A percentile compares a stretch with the other conserved stretches of the same genome.
Evolutionary conservation across 2,797 vertebrate species (phyloP).

Genomic region (Podarcis siculus): DNA sequence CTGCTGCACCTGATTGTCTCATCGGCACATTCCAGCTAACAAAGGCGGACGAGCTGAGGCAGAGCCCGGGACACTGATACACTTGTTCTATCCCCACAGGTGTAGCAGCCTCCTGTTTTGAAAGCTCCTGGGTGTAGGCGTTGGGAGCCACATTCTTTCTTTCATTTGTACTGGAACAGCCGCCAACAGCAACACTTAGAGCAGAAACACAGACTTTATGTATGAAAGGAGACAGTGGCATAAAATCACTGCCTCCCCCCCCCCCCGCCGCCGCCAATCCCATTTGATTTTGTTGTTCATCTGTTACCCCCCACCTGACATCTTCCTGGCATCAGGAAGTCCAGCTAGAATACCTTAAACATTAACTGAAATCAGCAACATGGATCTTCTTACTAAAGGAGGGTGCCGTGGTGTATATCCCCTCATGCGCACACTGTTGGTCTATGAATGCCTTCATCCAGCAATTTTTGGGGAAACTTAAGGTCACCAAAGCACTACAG

Average conservation of each 20-base stretch:
- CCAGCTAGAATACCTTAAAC: background rate
- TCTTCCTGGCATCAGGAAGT: background rate
- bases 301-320: background rate
- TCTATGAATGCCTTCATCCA: background rate
- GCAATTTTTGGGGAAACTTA: background rate
- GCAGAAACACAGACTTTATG: background rate
- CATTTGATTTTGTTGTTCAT: background rate
- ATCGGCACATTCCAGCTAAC: constrained; percentile 90
- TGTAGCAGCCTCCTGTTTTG: constrained; percentile 88
- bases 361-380: background rate
- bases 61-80: constrained; percentile 91
- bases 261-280: background rate
- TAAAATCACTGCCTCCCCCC: constrained; percentile 42
- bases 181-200: constrained; percentile 62
- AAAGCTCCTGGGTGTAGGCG: constrained; percentile 80
- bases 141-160: constrained; percentile 78
- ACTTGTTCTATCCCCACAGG: constrained; percentile 97
- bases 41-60: constrained; percentile 85
- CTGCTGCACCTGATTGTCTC: constrained; percentile 97
- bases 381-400: background rate
- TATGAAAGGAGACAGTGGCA: constrained; percentile 41
- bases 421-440: background rate
- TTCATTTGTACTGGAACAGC: constrained; percentile 72
- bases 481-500: background rate
- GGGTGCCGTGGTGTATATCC: background rate